Evolutionary conservation across 2,888 invertebrate genomes (phyloP).

Genomic region (Diloba caeruleocephala): DNA sequence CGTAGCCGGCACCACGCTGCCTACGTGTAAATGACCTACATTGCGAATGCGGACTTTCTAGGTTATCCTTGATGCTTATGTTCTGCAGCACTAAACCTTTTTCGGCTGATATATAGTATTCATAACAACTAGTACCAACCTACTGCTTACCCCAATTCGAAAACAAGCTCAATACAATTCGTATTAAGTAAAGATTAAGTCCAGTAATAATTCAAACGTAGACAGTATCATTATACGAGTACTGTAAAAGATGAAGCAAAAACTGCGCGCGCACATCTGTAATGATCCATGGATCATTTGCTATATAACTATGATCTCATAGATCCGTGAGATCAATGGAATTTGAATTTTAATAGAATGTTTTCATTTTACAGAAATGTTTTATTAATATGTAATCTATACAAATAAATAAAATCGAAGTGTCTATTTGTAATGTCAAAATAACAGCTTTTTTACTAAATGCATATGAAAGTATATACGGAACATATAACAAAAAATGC

Average conservation of each 20-base stretch:
- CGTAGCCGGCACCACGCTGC: too few relatives aligned
- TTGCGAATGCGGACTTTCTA: too few relatives aligned
- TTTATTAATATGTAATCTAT: too few relatives aligned
- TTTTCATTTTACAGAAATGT: conserved; percentile 8
- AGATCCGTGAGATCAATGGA: conserved; percentile 30
- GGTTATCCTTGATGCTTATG: too few relatives aligned
- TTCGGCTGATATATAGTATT: too few relatives aligned
- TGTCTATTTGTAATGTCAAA: too few relatives aligned
- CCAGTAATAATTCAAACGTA: conserved; percentile 33
- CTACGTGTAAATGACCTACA: too few relatives aligned
- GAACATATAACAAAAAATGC: too few relatives aligned
- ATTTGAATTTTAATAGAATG: conserved; percentile 9
- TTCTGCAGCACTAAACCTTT: too few relatives aligned
- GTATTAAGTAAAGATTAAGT: conserved; percentile 13
- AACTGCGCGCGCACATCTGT: conserved; percentile 45
- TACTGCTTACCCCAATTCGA: conserved; percentile 4
- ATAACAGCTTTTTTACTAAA: too few relatives aligned
- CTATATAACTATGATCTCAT: conserved; percentile 38
- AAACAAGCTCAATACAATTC: conserved; percentile 5
- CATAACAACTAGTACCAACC: background rate
- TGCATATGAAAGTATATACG: too few relatives aligned
- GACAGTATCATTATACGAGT: conserved; percentile 43
- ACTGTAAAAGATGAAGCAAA: conserved; percentile 43
- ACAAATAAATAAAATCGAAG: too few relatives aligned
- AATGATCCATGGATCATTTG: conserved; percentile 70